Evolutionary conservation across 1,140 invertebrate species (phyloP), one percentile per base, ranked within the genome.

Genomic region (Oryctes rhinoceros): DNA sequence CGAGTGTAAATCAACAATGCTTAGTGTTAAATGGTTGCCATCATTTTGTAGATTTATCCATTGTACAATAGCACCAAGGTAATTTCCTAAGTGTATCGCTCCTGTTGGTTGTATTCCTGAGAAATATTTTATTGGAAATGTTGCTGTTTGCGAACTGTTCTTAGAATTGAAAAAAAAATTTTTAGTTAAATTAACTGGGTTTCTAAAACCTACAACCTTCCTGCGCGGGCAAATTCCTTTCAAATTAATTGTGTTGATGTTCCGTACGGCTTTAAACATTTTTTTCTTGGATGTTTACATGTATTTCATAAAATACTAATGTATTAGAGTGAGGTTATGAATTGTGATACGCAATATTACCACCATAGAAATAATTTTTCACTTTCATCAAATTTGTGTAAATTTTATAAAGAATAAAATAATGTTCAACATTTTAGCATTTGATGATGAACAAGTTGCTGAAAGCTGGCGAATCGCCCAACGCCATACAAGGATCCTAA

Each of bases 61-160:
- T 86, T 94, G 94, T 79, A 92, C 90, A 62, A 99, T 92, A 0
- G 96, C 97, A 65, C 98, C 98, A 84, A 99, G 93, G 89, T 99
- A 99, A 90, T 99, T 99, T 3, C 98, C 98, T 74, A 99, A 89
- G 89, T 99, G 98, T 65, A 98, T 89, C 5, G 92, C 89, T 20
- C 98, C 98, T 5, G 98, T 99, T 3, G 98, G 98, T 88, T 99
- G 98, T 86, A 99, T 95, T 13, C 97, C 98, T 10, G 97, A 97
- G 84, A 99, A 95, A 84, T 98, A 90, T 83, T 90, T 90, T 62
- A 87, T 88, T 0, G 90, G 89, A 82, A 78, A 81, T 35, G 24
- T 59, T 30, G 48, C 30, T 30, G 77, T 11, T 48, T 78, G 47
- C 4, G 47, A 49, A 18, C 77, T 78, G 35, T 30, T 53, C 77